Conservation (phyloP, 2,113 vertebrate species). For the Cebidichthys violaceus region DNA sequence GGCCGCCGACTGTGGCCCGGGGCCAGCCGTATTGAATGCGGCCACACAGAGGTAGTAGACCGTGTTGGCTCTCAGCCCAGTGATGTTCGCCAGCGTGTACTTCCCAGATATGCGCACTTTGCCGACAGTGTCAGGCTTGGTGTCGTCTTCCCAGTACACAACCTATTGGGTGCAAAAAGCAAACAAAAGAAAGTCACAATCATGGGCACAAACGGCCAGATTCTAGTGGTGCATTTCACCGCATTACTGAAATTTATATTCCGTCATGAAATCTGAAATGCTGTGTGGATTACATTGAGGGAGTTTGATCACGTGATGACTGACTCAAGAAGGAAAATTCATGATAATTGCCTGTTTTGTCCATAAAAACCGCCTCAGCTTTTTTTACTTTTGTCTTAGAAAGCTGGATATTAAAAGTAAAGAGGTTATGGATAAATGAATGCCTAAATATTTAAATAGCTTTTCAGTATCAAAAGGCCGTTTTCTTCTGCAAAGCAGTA, state of each 20-base stretch:
- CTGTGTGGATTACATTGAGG: constrained; percentile 47
- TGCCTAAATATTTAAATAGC: neutral
- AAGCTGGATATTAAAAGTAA: constrained; percentile 4
- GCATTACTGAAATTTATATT: constrained; percentile 46
- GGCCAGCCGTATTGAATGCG: constrained; percentile 92
- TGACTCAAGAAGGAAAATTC: constrained; percentile 6
- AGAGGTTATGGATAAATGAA: neutral
- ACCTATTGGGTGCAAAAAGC: constrained; percentile 79
- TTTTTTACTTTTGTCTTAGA: neutral
- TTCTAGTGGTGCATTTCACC: constrained; percentile 29
- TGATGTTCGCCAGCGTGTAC: constrained; percentile 88
- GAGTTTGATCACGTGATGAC: constrained; percentile 32
- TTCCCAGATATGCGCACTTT: constrained; percentile 90
- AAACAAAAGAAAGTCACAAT: neutral
- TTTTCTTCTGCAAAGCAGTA: neutral
- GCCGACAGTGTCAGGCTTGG: constrained; percentile 89
- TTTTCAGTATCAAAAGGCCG: neutral
- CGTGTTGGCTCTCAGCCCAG: constrained; percentile 88
- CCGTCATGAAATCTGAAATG: constrained; percentile 49
- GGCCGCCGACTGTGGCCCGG: constrained; percentile 89
- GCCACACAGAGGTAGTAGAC: constrained; percentile 90
- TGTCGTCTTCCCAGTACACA: constrained; percentile 92
- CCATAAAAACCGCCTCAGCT: constrained; percentile 4
- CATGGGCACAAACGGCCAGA: neutral
- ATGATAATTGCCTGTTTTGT: constrained; percentile 4